Conservation (phyloP, 2,888 invertebrate species). For the Laothoe populi region DNA sequence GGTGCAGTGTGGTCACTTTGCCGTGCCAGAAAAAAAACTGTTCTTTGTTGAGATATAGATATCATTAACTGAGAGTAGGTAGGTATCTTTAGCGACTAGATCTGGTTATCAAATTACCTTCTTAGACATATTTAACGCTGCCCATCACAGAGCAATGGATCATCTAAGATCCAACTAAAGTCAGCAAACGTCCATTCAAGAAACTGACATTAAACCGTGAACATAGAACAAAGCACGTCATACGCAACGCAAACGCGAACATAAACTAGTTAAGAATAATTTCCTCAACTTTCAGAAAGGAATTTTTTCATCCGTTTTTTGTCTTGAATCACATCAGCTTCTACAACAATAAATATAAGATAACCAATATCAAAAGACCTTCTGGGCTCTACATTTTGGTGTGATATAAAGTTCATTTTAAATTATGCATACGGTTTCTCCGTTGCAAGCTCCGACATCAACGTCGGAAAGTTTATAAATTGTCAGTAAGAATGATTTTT, state of each 20-base stretch:
- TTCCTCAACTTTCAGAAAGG: slow-evolving; percentile 22
- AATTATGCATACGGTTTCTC: slow-evolving; percentile 4
- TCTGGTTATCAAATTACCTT: not conserved
- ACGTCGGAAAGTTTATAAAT: slow-evolving; percentile 63
- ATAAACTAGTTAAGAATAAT: slow-evolving; percentile 23
- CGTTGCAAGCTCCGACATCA: slow-evolving; percentile 46
- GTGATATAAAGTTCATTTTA: not conserved
- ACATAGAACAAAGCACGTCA: slow-evolving; percentile 23
- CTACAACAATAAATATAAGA: slow-evolving; percentile 28
- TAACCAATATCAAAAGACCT: slow-evolving; percentile 2
- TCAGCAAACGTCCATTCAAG: slow-evolving; percentile 9
- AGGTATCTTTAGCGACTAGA: too few species aligned
- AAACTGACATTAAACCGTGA: slow-evolving; percentile 18
- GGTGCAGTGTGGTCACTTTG: too few species aligned
- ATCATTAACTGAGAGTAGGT: too few species aligned
- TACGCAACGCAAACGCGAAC: slow-evolving; percentile 14
- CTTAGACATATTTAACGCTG: not conserved
- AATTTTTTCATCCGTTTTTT: slow-evolving; percentile 21
- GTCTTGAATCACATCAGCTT: slow-evolving; percentile 27
- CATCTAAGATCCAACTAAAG: slow-evolving; percentile 6
- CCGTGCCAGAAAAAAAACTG: too few species aligned
- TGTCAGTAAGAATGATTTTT: slow-evolving; percentile 63
- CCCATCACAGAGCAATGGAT: not conserved
- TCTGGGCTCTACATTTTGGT: not conserved
- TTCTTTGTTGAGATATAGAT: too few species aligned